Percentiles rank a stretch among this genome's conserved stretches.
Conservation (phyloP, 2,797 vertebrate genomes). For the Enteromius radiatus region DNA sequence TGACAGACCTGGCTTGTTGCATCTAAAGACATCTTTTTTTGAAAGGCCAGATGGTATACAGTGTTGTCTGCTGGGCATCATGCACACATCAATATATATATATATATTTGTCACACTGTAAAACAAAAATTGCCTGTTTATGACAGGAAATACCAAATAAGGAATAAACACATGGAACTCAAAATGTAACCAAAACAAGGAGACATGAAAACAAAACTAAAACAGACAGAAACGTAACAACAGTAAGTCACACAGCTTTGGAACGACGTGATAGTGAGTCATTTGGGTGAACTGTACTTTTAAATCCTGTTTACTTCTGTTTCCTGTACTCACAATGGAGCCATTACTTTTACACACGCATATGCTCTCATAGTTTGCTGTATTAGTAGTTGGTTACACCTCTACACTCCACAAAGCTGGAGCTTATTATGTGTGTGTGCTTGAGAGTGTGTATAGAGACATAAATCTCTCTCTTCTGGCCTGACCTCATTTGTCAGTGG, state of each 20-base stretch:
- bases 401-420: slow-evolving; percentile 34
- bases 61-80: background rate
- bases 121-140: no score
- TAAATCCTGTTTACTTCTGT: slow-evolving; percentile 28
- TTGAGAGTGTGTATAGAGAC: slow-evolving; percentile 64
- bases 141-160: no score
- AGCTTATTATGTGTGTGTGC: slow-evolving; percentile 56
- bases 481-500: slow-evolving; percentile 77
- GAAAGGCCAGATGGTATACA: no score
- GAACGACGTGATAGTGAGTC: background rate
- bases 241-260: background rate
- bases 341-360: slow-evolving; percentile 4
- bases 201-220: no score
- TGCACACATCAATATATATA: background rate
- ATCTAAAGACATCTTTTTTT: no score
- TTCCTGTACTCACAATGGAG: background rate
- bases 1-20: background rate
- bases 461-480: slow-evolving; percentile 74
- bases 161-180: no score
- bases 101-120: no score
- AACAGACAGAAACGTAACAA: no score
- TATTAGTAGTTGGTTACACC: slow-evolving; percentile 1
- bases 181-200: no score
- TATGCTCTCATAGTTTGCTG: slow-evolving; percentile 18
- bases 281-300: background rate